These are phyloP conservation scores for Helicoverpa assulta DNA, from an alignment of 2,888 invertebrate species.

Conservation along the genomic window DNA sequence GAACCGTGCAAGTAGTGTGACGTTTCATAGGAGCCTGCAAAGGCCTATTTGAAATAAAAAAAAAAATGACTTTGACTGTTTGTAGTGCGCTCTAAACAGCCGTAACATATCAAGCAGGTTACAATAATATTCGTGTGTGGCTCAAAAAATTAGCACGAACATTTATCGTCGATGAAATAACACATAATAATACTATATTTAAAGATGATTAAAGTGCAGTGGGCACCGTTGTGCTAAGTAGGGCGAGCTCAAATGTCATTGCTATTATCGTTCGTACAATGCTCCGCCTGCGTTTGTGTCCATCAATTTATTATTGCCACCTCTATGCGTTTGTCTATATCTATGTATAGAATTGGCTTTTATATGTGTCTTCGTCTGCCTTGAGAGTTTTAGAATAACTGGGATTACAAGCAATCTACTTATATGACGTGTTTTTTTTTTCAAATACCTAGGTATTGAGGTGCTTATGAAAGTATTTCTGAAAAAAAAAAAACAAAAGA, in stretches of 20 bases:
- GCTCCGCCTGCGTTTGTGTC: slow-evolving; percentile 41
- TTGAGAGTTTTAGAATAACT: too few species aligned
- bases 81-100: too few species aligned
- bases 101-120: not conserved
- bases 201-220: slow-evolving; percentile 56
- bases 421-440: too few species aligned
- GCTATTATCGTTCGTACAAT: slow-evolving; percentile 63
- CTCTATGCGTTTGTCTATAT: slow-evolving; percentile 16
- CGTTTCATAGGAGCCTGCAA: too few species aligned
- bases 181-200: slow-evolving; percentile 53
- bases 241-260: slow-evolving; percentile 65
- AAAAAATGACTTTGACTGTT: too few species aligned
- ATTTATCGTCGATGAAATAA: slow-evolving; percentile 42
- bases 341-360: not conserved
- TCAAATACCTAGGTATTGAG: too few species aligned
- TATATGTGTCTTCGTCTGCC: too few species aligned
- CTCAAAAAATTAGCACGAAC: not conserved
- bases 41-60: too few species aligned
- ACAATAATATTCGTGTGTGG: slow-evolving; percentile 16
- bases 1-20: too few species aligned
- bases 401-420: not conserved
- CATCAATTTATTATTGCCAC: slow-evolving; percentile 39
- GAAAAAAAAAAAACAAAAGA: too few species aligned
- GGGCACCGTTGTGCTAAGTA: slow-evolving; percentile 51
- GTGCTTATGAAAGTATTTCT: too few species aligned